Conservation (phyloP, 1,140 invertebrate genomes). For the Drosophila sechellia region DNA sequence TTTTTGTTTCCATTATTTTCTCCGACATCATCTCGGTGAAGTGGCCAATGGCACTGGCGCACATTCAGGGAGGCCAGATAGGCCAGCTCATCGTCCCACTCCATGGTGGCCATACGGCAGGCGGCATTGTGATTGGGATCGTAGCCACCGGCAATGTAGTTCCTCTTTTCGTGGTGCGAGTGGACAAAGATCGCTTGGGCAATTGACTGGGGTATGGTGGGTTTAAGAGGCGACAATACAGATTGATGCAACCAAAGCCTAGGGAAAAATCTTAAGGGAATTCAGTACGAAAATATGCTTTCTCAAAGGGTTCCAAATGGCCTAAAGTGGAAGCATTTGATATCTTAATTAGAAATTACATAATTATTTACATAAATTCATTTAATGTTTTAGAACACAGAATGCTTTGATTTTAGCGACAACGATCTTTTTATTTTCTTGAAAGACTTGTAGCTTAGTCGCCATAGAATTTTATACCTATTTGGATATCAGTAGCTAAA, state of each 20-base stretch:
- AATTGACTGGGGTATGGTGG: neutral
- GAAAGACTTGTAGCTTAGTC: neutral
- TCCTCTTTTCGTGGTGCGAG: conserved; percentile 57
- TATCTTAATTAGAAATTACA: too few species aligned
- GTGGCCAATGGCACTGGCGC: conserved; percentile 59
- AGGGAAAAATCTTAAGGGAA: neutral
- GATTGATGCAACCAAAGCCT: neutral
- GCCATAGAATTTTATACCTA: too few species aligned
- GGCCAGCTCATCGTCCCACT: conserved; percentile 73
- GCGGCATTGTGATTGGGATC: conserved; percentile 52
- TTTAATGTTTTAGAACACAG: too few species aligned
- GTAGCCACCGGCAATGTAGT: conserved; percentile 57
- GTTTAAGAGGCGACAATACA: neutral
- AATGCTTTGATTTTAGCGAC: too few species aligned
- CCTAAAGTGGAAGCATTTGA: too few species aligned
- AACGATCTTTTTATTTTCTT: too few species aligned
- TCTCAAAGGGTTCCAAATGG: too few species aligned
- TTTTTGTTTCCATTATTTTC: neutral
- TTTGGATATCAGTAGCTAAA: neutral
- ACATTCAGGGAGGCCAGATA: conserved; percentile 62
- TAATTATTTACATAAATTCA: too few species aligned
- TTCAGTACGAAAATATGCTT: neutral
- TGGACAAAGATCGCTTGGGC: conserved; percentile 30
- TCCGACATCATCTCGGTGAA: conserved; percentile 73
- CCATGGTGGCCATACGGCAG: conserved; percentile 70